These are phyloP conservation scores for Malacosoma neustria DNA, from an alignment of 2,888 invertebrate species.

Conservation along the genomic window DNA sequence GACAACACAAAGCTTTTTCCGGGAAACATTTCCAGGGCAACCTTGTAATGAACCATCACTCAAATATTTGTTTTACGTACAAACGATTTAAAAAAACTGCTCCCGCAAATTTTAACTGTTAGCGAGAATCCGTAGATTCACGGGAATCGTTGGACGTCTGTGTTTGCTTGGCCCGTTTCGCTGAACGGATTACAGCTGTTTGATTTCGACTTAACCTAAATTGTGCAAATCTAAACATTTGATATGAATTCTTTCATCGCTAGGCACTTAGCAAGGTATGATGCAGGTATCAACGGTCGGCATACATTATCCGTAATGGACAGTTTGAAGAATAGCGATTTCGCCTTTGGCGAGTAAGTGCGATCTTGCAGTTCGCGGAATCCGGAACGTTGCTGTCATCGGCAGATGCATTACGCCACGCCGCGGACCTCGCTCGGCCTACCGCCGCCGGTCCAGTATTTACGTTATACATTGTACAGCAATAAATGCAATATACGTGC, in stretches of 20 bases:
- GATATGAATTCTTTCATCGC: slow-evolving; percentile 19
- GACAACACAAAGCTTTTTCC: slow-evolving; percentile 40
- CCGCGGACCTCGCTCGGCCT: slow-evolving; percentile 3
- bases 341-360: slow-evolving; percentile 39
- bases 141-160: slow-evolving; percentile 38
- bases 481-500: too few relatives aligned
- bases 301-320: slow-evolving; percentile 13
- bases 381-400: slow-evolving; percentile 31
- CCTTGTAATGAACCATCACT: slow-evolving; percentile 58
- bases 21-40: slow-evolving; percentile 46
- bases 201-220: slow-evolving; percentile 25
- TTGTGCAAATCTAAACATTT: slow-evolving; percentile 31
- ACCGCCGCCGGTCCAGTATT: background rate
- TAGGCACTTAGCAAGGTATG: slow-evolving; percentile 10
- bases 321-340: slow-evolving; percentile 26
- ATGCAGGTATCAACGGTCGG: slow-evolving; percentile 10
- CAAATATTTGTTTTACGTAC: slow-evolving; percentile 63
- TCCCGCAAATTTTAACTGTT: slow-evolving; percentile 56
- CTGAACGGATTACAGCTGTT: slow-evolving; percentile 52
- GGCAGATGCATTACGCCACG: slow-evolving; percentile 44
- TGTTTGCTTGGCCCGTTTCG: slow-evolving; percentile 54
- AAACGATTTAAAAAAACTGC: slow-evolving; percentile 53
- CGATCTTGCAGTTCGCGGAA: slow-evolving; percentile 48
- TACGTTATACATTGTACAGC: too few relatives aligned
- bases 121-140: slow-evolving; percentile 40